Evolutionary conservation across 2,888 invertebrate genomes (phyloP), one percentile per base, ranked within the genome.

Genomic region (Polydrusus tereticollis): DNA sequence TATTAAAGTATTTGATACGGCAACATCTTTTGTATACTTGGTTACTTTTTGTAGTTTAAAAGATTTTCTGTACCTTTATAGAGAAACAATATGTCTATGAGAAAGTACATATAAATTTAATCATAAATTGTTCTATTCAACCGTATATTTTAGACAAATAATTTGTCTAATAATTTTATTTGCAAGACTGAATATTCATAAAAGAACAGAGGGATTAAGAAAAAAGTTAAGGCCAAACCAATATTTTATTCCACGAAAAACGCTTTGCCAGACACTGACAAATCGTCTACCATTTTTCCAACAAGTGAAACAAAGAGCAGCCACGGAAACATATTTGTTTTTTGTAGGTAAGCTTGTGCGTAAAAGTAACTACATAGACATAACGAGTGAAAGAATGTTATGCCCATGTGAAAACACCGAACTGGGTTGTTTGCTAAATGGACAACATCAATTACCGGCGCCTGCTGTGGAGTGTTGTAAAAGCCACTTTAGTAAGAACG

Each of bases 301-400:
- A 14, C 33, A 29, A 47, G 23, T 36, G 29, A 63, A 69, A 69
- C 60, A 60, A 69, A 55, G 59, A 55, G 41, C 41, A 36, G 60
- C 58, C 55, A 69, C 69, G 63, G 63, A 63, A 63, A 69, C 62
- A 69, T 63, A 69, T 69, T 62, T 62, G 69, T 60, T 69, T 68
- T 69, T 62, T 67, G 67, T 66, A 50, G 69, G 62, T 62, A 33
- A 69, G 63, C 45, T 63, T 62, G 62, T 69, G 69, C 63, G 69
- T 69, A 69, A 69, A 69, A 62, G 69, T 69, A 69, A 69, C 62
- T 62, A 69, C 69, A 69, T 26, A 20, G 43, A 62, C 62, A 69
- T 69, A 69, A 60, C 62, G 60, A 45, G 45, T 21, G 3, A 29
- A 45, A 43, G 59, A 41, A 41, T 41, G 59, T 21, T 59, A 41